Base-by-base conservation (phyloP, 1,140 invertebrate genomes). In the Meloidogyne chitwoodi region DNA sequence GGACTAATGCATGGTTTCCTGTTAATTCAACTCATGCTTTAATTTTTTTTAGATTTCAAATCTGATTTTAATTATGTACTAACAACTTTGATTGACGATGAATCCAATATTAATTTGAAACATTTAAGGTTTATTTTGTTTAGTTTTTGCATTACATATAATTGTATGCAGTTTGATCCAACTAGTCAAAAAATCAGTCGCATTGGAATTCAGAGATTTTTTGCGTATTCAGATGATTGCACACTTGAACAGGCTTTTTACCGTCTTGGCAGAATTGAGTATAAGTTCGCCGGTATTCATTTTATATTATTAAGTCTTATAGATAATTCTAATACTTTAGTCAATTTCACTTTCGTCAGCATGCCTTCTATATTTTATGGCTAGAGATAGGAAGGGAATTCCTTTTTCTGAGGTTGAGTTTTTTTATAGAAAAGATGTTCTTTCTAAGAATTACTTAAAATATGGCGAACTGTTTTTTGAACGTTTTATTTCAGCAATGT, bases 11-110 rank as follows among this genome's bases (percentile, higher is more conserved):
- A 70, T 26, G 68, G 68, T 70, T 27, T 29, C 10, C 12, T 11
- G 22, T 8, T 44, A 27, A 12, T n/a, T 16, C 6, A 27, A 10
- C 0, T 27, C 8, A 0, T 0, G 5, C n/a, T 38, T 29, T 29
- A 44, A 26, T 16, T 16, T 16, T 14, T 29, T 70, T 44, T 19
- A 73, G 82, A 83, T 41, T 83, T 79, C 67, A 82, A 82, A 34
- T 68, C 79, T 19, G 82, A 83, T 38, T 34, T 84, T 16, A 63
- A 83, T 8, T 83, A 83, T 56, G 64, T 83, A 31, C 56, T 84
- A 38, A 77, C 48, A n/a, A 72, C 80, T 11, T 62, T 83, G 1
- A 19, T 71, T 19, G 75, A 76, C n/a, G 19, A 76, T 4, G 67
- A 78, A 14, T 68, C 56, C 0, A 65, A 41, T 10, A 38, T 68